Evolutionary conservation across 2,888 invertebrate genomes (phyloP), one percentile per base, ranked within the genome.

Genomic region (Gryllus longicercus): DNA sequence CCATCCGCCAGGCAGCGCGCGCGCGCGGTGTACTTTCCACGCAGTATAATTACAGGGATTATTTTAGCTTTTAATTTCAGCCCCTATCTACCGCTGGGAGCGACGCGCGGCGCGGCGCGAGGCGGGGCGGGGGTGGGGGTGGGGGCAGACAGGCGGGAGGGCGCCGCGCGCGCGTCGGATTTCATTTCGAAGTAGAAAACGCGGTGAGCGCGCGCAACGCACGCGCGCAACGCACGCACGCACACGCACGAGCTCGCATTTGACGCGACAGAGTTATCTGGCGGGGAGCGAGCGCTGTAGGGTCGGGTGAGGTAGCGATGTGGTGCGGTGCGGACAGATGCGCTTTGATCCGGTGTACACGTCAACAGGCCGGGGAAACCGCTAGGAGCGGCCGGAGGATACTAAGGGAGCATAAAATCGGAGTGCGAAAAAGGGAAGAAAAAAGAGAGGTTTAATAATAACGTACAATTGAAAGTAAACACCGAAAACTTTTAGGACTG

Each of bases 131-230:
- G 63, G 63, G 63, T 63, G 12, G 63, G 21, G 21, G 1, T 1
- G 21, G 21, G 21, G 16, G 51, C 1, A 1, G 51, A 2, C 63
- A 11, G 63, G 63, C 1, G 8, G 63, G 63, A 4, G 16, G n/a
- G 14, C n/a, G 63, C n/a, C 5, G n/a, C n/a, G 63, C 63, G 63
- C 63, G 63, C n/a, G 63, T 63, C n/a, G 63, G 63, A 63, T 63
- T 63, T 63, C 63, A 63, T 63, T 63, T 63, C 63, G 12, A 63
- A 63, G 63, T 63, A 63, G 63, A 63, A 63, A 63, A 63, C 14
- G 63, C 63, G n/a, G 38, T 38, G 38, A 38, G 8, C 38, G 1
- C 38, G 38, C 38, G 8, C 8, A 38, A 8, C 21, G 21, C 21
- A 21, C 21, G 21, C 21, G 21, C 21, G 21, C n/a, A 21, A 21